Base-by-base conservation (phyloP, 2,797 vertebrate genomes). In the Anguilla megastoma region DNA sequence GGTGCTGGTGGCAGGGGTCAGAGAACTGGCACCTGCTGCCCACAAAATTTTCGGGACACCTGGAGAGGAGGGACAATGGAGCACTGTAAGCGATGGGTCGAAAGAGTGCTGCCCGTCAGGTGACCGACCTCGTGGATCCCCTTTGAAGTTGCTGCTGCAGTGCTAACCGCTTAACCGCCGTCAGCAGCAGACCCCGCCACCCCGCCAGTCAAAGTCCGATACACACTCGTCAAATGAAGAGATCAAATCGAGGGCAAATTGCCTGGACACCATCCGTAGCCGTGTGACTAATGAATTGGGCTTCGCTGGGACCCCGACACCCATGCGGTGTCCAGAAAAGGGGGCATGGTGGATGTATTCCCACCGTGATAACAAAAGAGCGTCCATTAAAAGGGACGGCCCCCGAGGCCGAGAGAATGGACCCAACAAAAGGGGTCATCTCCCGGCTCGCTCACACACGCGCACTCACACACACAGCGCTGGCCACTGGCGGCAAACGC, bases 11-110 rank as follows among this genome's bases (percentile, higher is more conserved):
- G 95, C 98, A 99, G 0, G 97, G 98, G 93, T 94, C 97, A 3
- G 94, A 94, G 8, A 96, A 95, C 93, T 99, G 98, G 94, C 98
- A 99, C 2, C 96, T 95, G 30, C 92, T 96, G 4, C 98, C 98
- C 27, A 96, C 91, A 0, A 95, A 97, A 91, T 97, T 95, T 3
- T 90, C 89, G 3, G 94, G 91, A 92, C 98, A 99, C 92, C 98
- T 99, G 94, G 58, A 71, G 86, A 41, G 0, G 84, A 63, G 91
- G 80, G 4, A 30, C 48, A 33, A 33, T 16, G 3, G 60, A 54
- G 91, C 86, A 4, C 2, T 36, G n/a, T 86, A 9, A 83, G 63
- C n/a, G 8, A 50, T 16, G 41, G 8, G 6, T n/a, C 16, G 3
- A 4, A 2, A 41, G 10, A n/a, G 6, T 21, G 30, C 27, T 2